Conservation (phyloP, 2,888 invertebrate species). For the Iphiclides podalirius region DNA sequence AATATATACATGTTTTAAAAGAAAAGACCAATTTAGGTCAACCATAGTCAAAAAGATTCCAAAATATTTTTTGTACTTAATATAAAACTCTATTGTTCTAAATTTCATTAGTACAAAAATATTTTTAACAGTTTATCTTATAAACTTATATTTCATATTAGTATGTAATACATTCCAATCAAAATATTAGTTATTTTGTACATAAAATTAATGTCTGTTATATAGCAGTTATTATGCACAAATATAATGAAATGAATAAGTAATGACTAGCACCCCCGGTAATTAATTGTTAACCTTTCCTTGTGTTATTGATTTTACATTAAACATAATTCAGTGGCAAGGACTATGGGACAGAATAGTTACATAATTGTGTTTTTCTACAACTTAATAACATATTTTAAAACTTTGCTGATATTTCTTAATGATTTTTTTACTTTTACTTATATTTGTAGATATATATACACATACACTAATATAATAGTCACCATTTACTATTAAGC, state of each 20-base stretch:
- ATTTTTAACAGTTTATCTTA: constrained; percentile 1
- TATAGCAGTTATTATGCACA: constrained; percentile 17
- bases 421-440: neutral
- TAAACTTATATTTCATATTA: constrained; percentile 5
- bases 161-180: neutral
- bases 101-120: constrained; percentile 13
- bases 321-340: constrained; percentile 10
- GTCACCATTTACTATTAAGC: neutral
- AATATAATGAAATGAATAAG: constrained; percentile 24
- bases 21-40: constrained; percentile 17
- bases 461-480: neutral
- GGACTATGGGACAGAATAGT: constrained; percentile 9
- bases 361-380: neutral
- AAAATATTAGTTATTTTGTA: constrained; percentile 6
- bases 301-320: neutral
- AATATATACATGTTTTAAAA: constrained; percentile 2
- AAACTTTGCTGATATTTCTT: neutral
- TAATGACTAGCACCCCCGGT: constrained; percentile 45
- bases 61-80: constrained; percentile 9
- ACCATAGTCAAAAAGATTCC: constrained; percentile 5
- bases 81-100: constrained; percentile 6
- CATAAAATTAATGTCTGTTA: neutral
- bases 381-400: too few species aligned
- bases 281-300: constrained; percentile 21
- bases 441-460: too few species aligned